Evolutionary conservation across 2,113 vertebrate genomes (phyloP).

Genomic region (Paratilapia polleni): DNA sequence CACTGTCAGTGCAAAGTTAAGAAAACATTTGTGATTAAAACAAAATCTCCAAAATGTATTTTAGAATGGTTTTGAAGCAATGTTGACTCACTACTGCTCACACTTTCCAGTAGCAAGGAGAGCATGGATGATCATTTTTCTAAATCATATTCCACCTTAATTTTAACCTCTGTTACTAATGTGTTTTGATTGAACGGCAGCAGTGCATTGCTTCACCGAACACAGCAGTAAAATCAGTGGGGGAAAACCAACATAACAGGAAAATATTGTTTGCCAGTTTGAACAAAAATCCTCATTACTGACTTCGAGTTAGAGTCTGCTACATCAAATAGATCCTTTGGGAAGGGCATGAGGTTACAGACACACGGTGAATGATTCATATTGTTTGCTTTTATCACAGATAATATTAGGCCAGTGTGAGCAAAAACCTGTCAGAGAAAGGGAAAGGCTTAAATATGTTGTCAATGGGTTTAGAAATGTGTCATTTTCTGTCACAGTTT

Average conservation of each 20-base stretch:
- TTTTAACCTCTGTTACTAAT: conserved; percentile 10
- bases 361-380: conserved; percentile 13
- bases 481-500: not conserved
- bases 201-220: not conserved
- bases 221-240: not conserved
- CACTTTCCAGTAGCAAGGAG: not conserved
- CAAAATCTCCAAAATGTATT: not conserved
- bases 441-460: not conserved
- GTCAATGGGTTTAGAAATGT: not conserved
- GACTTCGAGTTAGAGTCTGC: not conserved
- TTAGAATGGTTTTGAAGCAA: not conserved
- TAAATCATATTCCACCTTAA: not conserved
- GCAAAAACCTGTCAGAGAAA: not conserved
- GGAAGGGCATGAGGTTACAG: conserved; percentile 5
- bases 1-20: not conserved
- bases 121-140: not conserved
- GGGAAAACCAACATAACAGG: not conserved
- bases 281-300: conserved; percentile 5
- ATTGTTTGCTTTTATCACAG: not conserved
- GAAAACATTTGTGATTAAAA: not conserved
- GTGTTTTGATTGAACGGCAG: not conserved
- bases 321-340: not conserved
- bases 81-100: not conserved
- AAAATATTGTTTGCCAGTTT: not conserved
- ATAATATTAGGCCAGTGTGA: not conserved